phyloP scores from a whole-genome alignment of 2,113 vertebrate species.

The Rhinoderma darwinii region DNA sequence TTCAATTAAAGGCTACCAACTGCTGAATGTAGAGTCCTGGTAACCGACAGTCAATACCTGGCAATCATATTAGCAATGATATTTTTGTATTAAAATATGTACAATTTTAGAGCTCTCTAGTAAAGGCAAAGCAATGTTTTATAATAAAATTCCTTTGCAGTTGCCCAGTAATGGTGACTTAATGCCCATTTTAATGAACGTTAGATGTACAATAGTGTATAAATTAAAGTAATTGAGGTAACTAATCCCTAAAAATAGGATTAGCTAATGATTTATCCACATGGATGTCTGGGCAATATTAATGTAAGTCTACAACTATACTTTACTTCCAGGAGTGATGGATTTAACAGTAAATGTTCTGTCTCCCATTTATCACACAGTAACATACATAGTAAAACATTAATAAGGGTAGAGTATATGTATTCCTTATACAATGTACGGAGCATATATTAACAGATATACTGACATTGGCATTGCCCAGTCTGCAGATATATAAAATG shows the following conservation, averaged over 20 bases:
- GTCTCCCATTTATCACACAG: too few relatives aligned
- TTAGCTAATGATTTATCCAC: not conserved
- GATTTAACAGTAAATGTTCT: too few relatives aligned
- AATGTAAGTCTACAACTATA: too few relatives aligned
- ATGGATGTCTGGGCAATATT: too few relatives aligned
- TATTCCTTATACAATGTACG: too few relatives aligned
- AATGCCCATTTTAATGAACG: not conserved
- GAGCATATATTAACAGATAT: too few relatives aligned
- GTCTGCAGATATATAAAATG: too few relatives aligned
- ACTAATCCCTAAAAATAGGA: not conserved
- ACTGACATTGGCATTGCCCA: too few relatives aligned
- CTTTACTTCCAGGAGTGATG: too few relatives aligned
- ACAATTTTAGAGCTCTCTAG: not conserved
- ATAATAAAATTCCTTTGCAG: not conserved
- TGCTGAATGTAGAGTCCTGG: conserved; percentile 64
- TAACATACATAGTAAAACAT: too few relatives aligned
- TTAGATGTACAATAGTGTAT: not conserved
- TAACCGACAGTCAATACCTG: not conserved
- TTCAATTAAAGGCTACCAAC: conserved; percentile 69
- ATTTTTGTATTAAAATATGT: conserved; percentile 7
- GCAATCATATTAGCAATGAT: not conserved
- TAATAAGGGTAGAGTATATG: too few relatives aligned
- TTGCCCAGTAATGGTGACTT: not conserved
- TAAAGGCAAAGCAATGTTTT: not conserved
- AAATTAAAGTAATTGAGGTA: not conserved